Evolutionary conservation across 2,888 invertebrate genomes (phyloP).

Genomic region (Aspidapion aeneum): DNA sequence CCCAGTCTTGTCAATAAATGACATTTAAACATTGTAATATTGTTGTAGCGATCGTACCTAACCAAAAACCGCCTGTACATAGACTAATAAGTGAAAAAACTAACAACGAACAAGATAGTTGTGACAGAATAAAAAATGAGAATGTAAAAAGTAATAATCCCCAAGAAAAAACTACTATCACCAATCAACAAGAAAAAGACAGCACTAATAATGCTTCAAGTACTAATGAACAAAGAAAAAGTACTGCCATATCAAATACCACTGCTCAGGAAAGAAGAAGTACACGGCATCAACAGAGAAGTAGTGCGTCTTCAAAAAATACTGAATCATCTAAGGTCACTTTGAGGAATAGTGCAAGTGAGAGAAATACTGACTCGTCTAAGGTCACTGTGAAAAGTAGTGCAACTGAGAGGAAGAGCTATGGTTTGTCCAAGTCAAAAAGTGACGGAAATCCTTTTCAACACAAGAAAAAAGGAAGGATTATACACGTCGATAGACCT

Average conservation of each 20-base stretch:
- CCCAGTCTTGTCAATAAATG: too few species aligned
- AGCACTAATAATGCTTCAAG: too few species aligned
- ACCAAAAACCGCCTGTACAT: not conserved
- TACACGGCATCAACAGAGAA: constrained; percentile 3
- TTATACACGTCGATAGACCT: constrained; percentile 42
- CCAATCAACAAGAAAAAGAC: too few species aligned
- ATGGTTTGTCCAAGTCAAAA: constrained; percentile 43
- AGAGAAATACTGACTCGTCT: not conserved
- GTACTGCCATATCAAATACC: constrained; percentile 6
- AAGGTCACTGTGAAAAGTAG: too few species aligned
- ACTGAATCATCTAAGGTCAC: too few species aligned
- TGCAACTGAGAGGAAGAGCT: constrained; percentile 26
- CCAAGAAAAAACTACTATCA: too few species aligned
- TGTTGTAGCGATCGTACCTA: not conserved
- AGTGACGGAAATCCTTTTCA: constrained; percentile 47
- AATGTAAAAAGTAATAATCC: too few species aligned
- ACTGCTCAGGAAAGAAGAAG: constrained; percentile 4
- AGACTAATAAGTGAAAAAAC: not conserved
- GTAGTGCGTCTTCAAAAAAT: not conserved
- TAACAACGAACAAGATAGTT: not conserved
- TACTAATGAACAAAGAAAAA: too few species aligned
- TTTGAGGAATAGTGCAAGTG: not conserved
- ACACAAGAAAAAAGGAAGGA: constrained; percentile 43
- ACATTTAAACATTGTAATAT: too few species aligned
- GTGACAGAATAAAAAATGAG: too few species aligned